Percentiles rank a stretch among this genome's conserved stretches.
Conservation (phyloP, 2,888 invertebrate species). For the Urechis unicinctus region DNA sequence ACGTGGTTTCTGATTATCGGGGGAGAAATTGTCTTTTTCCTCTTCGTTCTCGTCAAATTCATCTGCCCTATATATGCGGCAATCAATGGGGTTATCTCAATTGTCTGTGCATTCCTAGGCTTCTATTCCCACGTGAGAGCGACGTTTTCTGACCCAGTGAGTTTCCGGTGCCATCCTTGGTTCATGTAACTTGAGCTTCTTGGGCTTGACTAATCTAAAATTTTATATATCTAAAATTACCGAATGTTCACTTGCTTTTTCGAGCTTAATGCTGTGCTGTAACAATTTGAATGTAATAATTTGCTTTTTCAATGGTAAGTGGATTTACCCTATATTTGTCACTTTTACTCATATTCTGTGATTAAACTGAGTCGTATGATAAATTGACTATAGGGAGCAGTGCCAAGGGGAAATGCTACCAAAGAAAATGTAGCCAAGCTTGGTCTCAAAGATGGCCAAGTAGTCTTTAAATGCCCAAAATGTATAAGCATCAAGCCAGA, state of each 20-base stretch:
- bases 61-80: neutral
- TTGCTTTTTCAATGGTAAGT: too few relatives aligned
- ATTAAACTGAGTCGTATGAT: too few relatives aligned
- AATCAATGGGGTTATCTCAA: constrained; percentile 2
- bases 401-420: constrained; percentile 50
- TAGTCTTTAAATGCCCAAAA: constrained; percentile 62
- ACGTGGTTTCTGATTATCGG: constrained; percentile 11
- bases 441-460: constrained; percentile 46
- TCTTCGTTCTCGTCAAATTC: neutral
- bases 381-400: constrained; percentile 38
- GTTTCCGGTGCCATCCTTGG: constrained; percentile 1
- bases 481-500: constrained; percentile 79
- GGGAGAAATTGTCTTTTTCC: constrained; percentile 5
- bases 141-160: constrained; percentile 14
- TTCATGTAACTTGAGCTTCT: too few relatives aligned
- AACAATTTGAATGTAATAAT: too few relatives aligned
- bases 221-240: too few relatives aligned
- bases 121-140: constrained; percentile 9
- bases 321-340: too few relatives aligned
- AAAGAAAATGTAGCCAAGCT: constrained; percentile 45
- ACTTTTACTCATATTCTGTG: too few relatives aligned
- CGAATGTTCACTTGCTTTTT: too few relatives aligned
- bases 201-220: too few relatives aligned
- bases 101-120: constrained; percentile 3
- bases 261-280: too few relatives aligned